Evolutionary conservation across 23 tunicate genomes (phyloP).

Genomic region (Phallusia fumigata): DNA sequence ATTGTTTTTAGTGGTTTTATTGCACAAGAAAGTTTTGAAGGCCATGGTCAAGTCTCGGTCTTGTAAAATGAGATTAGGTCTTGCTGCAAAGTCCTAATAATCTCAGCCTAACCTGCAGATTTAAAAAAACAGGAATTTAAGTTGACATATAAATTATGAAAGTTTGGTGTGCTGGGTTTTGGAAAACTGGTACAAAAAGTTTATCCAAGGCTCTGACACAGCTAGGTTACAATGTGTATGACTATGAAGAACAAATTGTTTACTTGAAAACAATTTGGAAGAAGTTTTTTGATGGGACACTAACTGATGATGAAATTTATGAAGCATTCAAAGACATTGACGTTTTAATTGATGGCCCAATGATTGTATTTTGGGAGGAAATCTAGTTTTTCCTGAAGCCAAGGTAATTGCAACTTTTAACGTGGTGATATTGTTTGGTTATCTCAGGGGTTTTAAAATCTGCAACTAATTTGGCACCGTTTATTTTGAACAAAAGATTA

Average conservation of each 20-base stretch:
- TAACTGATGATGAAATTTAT: constrained; percentile 67
- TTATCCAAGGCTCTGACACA: constrained; percentile 45
- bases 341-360: constrained; percentile 81
- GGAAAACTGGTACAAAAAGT: constrained; percentile 89
- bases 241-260: constrained; percentile 73
- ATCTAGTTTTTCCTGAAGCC: constrained; percentile 73
- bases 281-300: constrained; percentile 75
- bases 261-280: constrained; percentile 37
- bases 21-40: no score
- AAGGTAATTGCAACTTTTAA: no score
- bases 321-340: constrained; percentile 76
- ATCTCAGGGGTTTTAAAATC: no score
- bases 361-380: constrained; percentile 85
- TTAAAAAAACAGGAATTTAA: no score
- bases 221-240: constrained; percentile 80
- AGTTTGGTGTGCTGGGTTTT: constrained; percentile 71
- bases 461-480: no score
- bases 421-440: no score
- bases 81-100: no score
- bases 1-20: no score
- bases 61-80: no score
- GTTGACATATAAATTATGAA: constrained; percentile 70
- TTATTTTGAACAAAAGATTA: constrained; percentile 27
- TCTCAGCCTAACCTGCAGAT: no score
- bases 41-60: no score